Evolutionary conservation across 2,797 vertebrate genomes (phyloP), one percentile per base, ranked within the genome.

Genomic region (Mormyrus hasselquistii): DNA sequence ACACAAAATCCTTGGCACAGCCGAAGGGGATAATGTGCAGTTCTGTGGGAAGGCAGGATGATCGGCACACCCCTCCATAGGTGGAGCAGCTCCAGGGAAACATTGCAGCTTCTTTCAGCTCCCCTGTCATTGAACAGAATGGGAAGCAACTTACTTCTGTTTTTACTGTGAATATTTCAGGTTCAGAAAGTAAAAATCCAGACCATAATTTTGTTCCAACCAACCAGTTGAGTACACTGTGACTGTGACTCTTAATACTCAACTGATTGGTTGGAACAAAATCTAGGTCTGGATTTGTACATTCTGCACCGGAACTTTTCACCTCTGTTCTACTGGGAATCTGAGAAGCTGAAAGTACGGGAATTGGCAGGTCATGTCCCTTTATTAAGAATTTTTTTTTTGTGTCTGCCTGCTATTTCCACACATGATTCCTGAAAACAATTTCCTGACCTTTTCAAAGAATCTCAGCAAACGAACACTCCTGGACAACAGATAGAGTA

Each of bases 1-100:
- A 91, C 93, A 92, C 73, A 85, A 91, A 89, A 84, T 90, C 92
- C 65, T 91, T 92, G 0, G 89, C 88, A 73, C 93, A 90, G 41
- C 91, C 92, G 55, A 91, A 91, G 34, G 88, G 89, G 6, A 92
- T 92, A 50, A 92, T 90, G 0, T 65, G 90, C 2, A 91, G 89
- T 88, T 93, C 94, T 29, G 53, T 85, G n/a, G 91, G 90, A 22
- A 91, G 88, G 25, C 93, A 93, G 2, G 57, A 7, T 0, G 91
- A n/a, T 7, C 92, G 91, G 50, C 93, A 92, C 19, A 89, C 5
- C 0, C 93, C 92, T n/a, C 90, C 87, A 34, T 90, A 92, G 84
- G 84, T 91, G 0, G 57, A 87, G 4, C 92, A 93, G 38, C 88
- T 90, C 89, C 90, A 89, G 9, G 91, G 92, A 82, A 92, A 90